phyloP scores from a whole-genome alignment of 1,140 invertebrate species.

The Cotesia chilonis region DNA sequence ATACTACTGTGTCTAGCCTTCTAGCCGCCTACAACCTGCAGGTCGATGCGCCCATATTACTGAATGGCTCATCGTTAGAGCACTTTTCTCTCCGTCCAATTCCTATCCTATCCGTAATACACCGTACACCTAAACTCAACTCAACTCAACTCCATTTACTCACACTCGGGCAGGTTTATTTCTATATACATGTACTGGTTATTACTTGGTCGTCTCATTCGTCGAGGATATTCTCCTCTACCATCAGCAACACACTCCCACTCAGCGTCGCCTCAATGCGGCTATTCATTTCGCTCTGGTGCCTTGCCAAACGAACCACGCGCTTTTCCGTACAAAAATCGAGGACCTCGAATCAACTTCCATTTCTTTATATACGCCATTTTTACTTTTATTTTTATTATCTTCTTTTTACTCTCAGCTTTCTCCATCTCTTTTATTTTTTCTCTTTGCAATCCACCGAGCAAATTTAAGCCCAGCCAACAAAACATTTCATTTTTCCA shows the following conservation, averaged over 20 bases:
- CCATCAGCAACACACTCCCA: slow-evolving; percentile 22
- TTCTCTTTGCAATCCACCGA: too few relatives aligned
- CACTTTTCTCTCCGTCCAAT: slow-evolving; percentile 38
- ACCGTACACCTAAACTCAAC: neutral
- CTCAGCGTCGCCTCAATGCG: slow-evolving; percentile 36
- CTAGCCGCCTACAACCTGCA: slow-evolving; percentile 32
- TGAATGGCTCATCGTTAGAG: slow-evolving; percentile 49
- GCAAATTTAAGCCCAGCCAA: too few relatives aligned
- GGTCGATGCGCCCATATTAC: slow-evolving; percentile 39
- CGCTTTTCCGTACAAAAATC: slow-evolving; percentile 33
- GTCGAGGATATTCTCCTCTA: slow-evolving; percentile 18
- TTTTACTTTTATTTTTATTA: slow-evolving; percentile 17
- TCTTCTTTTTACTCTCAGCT: slow-evolving; percentile 12
- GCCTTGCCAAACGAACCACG: slow-evolving; percentile 38
- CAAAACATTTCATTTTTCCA: too few relatives aligned
- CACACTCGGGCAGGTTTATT: neutral
- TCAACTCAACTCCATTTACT: neutral
- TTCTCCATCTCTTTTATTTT: slow-evolving; percentile 12
- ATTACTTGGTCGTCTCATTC: slow-evolving; percentile 14
- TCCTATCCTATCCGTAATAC: slow-evolving; percentile 6
- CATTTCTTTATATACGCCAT: neutral
- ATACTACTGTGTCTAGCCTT: slow-evolving; percentile 4
- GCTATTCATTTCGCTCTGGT: slow-evolving; percentile 41
- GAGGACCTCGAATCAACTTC: slow-evolving; percentile 18
- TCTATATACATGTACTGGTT: neutral